phyloP scores from a whole-genome alignment of 2,797 vertebrate genomes.

The Glyptemys insculpta region DNA sequence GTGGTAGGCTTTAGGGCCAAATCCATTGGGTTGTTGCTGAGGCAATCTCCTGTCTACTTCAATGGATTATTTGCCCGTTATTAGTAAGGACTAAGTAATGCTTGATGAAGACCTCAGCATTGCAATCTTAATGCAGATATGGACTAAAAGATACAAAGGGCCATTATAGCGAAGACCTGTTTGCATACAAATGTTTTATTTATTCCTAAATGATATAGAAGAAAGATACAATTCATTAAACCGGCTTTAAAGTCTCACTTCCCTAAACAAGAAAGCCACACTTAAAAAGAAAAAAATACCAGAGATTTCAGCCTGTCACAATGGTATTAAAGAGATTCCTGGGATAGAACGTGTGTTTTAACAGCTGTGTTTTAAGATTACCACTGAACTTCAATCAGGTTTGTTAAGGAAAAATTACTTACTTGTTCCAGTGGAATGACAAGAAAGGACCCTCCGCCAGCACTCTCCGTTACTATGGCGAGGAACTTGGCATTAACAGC shows the following conservation, averaged over 20 bases:
- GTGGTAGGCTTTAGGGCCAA: neutral
- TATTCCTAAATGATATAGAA: neutral
- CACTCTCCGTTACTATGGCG: constrained; percentile 95
- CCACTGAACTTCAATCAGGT: fast-evolving
- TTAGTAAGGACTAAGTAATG: neutral
- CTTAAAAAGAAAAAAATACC: neutral
- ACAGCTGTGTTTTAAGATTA: fast-evolving
- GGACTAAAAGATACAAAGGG: neutral
- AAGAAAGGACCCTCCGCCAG: constrained; percentile 95
- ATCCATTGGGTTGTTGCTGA: neutral
- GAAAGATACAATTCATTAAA: fast-evolving
- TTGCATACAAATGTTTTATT: neutral
- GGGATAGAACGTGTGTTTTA: fast-evolving
- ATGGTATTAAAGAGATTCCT: neutral
- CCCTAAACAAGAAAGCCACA: fast-evolving
- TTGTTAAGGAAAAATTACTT: constrained; percentile 28
- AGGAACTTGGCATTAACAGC: constrained; percentile 94
- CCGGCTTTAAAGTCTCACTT: neutral
- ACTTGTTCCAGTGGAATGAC: constrained; percentile 95
- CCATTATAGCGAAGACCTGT: neutral
- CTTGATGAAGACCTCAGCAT: neutral
- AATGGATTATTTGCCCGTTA: neutral
- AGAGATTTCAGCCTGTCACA: fast-evolving
- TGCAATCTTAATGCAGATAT: neutral
- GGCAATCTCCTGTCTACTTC: neutral